A percentile compares a stretch with the other conserved stretches of the same genome.
Evolutionary conservation across 2,113 vertebrate genomes (phyloP).

Genomic region (Seriola aureovittata): DNA sequence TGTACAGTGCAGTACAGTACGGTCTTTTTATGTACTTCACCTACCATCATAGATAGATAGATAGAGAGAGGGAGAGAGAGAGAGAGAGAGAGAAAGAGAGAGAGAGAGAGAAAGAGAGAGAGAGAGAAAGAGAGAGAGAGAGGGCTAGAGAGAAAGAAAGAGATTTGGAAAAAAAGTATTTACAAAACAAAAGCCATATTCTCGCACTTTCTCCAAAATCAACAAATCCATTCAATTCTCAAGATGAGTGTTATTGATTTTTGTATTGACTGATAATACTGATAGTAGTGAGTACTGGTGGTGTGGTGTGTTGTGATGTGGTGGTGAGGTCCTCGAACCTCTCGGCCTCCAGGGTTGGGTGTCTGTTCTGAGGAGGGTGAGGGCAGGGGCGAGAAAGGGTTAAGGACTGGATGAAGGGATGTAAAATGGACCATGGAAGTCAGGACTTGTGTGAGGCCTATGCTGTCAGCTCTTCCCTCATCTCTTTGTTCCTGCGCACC

Average conservation of each 20-base stretch:
- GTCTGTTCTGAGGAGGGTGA: slow-evolving; percentile 60
- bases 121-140: slow-evolving; percentile 61
- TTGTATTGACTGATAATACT: slow-evolving; percentile 79
- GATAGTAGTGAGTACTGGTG: slow-evolving; percentile 73
- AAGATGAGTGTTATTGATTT: slow-evolving; percentile 70
- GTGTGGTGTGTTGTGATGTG: slow-evolving; percentile 63
- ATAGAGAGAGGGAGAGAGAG: slow-evolving; percentile 62
- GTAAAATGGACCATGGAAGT: slow-evolving; percentile 53
- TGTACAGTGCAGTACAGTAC: slow-evolving; percentile 56
- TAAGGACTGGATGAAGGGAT: slow-evolving; percentile 47
- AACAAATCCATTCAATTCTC: slow-evolving; percentile 76
- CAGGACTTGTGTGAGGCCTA: slow-evolving; percentile 68
- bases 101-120: slow-evolving; percentile 65
- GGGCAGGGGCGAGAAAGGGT: slow-evolving; percentile 36
- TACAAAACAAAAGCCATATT: slow-evolving; percentile 80
- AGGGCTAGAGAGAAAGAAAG: slow-evolving; percentile 11
- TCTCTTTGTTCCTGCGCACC: slow-evolving; percentile 98
- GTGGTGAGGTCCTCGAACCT: slow-evolving; percentile 71
- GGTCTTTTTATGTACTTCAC: slow-evolving; percentile 50
- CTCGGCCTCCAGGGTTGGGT: slow-evolving; percentile 60
- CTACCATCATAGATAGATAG: slow-evolving; percentile 57
- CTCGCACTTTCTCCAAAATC: slow-evolving; percentile 70
- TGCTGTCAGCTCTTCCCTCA: slow-evolving; percentile 89
- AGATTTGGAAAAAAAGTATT: slow-evolving; percentile 74
- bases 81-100: slow-evolving; percentile 66